Conservation (phyloP, 2,797 vertebrate genomes). For the Danio tinwini region DNA sequence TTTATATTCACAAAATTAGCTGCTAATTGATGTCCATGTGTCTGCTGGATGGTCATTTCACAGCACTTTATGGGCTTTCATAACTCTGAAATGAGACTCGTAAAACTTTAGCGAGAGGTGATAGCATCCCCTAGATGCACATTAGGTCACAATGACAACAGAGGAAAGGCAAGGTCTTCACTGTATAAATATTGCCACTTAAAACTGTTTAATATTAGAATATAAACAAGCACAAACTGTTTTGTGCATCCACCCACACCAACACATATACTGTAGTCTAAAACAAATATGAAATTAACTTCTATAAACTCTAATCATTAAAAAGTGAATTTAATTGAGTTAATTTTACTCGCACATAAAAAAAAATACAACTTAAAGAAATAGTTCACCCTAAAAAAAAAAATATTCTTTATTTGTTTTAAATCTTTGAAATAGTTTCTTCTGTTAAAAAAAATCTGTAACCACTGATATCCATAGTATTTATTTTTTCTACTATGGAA, state of each 20-base stretch:
- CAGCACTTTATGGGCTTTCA: slow-evolving; percentile 22
- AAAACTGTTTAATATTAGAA: slow-evolving; percentile 39
- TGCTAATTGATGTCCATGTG: slow-evolving; percentile 4
- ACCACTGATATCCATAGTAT: too few relatives aligned
- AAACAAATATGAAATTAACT: slow-evolving; percentile 22
- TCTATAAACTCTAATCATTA: too few relatives aligned
- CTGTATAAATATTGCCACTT: slow-evolving; percentile 41
- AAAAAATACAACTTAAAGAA: too few relatives aligned
- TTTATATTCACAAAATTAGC: neutral
- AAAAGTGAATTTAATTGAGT: too few relatives aligned
- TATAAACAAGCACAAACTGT: slow-evolving; percentile 24
- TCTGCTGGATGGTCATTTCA: neutral
- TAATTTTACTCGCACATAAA: too few relatives aligned
- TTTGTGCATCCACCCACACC: neutral
- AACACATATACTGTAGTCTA: neutral
- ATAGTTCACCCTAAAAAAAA: too few relatives aligned
- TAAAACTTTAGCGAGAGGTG: slow-evolving; percentile 41
- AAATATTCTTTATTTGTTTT: too few relatives aligned
- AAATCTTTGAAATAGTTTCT: too few relatives aligned
- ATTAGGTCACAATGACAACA: slow-evolving; percentile 41
- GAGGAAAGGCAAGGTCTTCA: slow-evolving; percentile 43
- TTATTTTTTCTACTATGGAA: too few relatives aligned
- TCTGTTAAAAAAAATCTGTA: too few relatives aligned
- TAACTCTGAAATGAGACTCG: slow-evolving; percentile 28
- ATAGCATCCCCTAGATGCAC: slow-evolving; percentile 22